These are phyloP conservation scores for Channa maculata DNA, from an alignment of 2,113 vertebrate genomes.

Conservation along the genomic window DNA sequence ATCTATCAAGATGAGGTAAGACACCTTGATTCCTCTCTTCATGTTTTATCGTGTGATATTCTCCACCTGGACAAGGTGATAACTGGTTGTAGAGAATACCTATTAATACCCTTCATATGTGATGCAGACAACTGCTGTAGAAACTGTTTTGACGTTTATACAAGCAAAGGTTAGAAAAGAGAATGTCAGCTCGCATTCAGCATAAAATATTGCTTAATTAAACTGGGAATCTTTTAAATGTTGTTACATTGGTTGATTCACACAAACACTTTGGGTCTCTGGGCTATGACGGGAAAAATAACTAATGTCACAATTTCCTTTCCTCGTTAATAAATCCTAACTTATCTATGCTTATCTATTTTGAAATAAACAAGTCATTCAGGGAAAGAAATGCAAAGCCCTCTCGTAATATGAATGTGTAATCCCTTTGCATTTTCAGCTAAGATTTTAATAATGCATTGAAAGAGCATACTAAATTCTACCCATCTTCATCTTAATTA, in stretches of 20 bases:
- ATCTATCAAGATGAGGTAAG: constrained; percentile 94
- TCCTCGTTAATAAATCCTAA: constrained; percentile 39
- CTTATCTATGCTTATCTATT: constrained; percentile 41
- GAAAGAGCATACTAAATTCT: constrained; percentile 21
- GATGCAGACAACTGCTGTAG: constrained; percentile 4
- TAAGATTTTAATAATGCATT: constrained; percentile 45
- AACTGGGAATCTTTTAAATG: constrained; percentile 1
- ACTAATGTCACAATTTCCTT: constrained; percentile 21
- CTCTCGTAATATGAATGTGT: constrained; percentile 30
- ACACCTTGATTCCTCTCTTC: constrained; percentile 2
- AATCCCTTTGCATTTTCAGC: constrained; percentile 39
- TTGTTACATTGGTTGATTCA: background rate
- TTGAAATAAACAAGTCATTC: constrained; percentile 48
- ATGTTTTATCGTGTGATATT: constrained; percentile 27
- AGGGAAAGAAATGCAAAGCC: constrained; percentile 17
- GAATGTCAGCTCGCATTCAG: constrained; percentile 19
- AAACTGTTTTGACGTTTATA: constrained; percentile 20
- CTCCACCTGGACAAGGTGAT: constrained; percentile 1
- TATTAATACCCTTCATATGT: constrained; percentile 4
- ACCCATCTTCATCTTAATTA: constrained; percentile 42
- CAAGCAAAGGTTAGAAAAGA: constrained; percentile 3
- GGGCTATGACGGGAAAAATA: background rate
- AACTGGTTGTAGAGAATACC: background rate
- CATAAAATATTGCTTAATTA: constrained; percentile 24
- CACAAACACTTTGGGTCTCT: constrained; percentile 14